Percentiles rank a stretch among this genome's conserved stretches.
Conservation (phyloP, 2,888 invertebrate species). For the Boloria selene region DNA sequence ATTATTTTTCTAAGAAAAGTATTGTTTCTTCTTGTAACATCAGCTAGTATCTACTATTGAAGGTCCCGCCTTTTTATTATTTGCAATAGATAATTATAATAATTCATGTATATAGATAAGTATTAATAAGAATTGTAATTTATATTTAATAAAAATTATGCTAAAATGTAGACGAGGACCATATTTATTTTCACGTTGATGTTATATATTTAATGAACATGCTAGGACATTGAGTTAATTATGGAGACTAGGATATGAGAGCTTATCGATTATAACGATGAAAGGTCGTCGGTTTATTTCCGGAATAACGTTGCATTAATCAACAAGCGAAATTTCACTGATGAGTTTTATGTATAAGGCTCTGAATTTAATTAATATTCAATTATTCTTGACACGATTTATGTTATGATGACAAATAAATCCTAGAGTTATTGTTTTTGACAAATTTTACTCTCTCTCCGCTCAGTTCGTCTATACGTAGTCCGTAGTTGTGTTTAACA, state of each 20-base stretch:
- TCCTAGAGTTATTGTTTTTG: neutral
- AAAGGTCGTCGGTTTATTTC: slow-evolving; percentile 6
- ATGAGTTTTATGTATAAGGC: slow-evolving; percentile 24
- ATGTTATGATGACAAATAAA: neutral
- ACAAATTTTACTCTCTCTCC: neutral
- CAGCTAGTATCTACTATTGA: no score
- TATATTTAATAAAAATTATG: no score
- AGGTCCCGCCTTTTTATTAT: no score
- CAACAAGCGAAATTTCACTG: slow-evolving; percentile 26
- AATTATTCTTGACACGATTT: slow-evolving; percentile 20
- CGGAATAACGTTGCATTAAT: slow-evolving; percentile 19
- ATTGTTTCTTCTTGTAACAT: no score
- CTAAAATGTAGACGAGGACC: no score
- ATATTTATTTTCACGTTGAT: no score
- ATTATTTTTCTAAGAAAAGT: no score
- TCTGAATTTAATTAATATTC: slow-evolving; percentile 25
- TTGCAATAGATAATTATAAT: no score
- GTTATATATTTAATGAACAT: neutral
- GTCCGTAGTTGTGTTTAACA: no score
- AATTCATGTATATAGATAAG: no score
- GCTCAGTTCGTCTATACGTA: no score
- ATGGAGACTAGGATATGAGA: slow-evolving; percentile 4
- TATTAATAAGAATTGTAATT: no score
- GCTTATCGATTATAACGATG: slow-evolving; percentile 12
- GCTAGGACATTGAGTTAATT: slow-evolving; percentile 12